These are phyloP conservation scores for Riparia riparia DNA, from an alignment of 2,113 vertebrate genomes.

Conservation along the genomic window DNA sequence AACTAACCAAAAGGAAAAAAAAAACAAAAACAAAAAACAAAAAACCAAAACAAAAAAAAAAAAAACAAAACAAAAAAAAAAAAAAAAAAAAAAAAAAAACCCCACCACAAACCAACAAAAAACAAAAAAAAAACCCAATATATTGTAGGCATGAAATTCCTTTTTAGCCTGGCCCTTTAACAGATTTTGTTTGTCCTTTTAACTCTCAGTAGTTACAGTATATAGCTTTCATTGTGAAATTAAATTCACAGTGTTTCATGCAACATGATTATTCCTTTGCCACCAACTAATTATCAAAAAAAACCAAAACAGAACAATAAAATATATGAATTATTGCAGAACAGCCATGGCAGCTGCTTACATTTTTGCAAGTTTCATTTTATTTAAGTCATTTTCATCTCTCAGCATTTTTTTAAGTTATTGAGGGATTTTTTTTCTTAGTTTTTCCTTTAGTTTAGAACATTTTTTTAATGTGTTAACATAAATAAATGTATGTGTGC, in stretches of 20 bases:
- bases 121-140: fast-evolving
- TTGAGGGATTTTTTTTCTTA: not conserved
- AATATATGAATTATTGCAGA: constrained; percentile 56
- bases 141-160: not conserved
- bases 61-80: not conserved
- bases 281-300: constrained; percentile 51
- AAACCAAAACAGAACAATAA: constrained; percentile 66
- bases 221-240: constrained; percentile 37
- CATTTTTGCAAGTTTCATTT: constrained; percentile 38
- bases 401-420: constrained; percentile 22
- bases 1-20: no score
- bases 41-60: fast-evolving
- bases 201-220: not conserved
- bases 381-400: constrained; percentile 42
- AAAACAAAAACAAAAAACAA: not conserved
- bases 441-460: not conserved
- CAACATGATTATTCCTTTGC: constrained; percentile 43
- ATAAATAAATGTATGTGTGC: not conserved
- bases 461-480: not conserved
- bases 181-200: constrained; percentile 22
- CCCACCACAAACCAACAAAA: no score
- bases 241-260: constrained; percentile 54
- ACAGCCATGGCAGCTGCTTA: constrained; percentile 20
- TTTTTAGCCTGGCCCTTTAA: constrained; percentile 12
- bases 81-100: not conserved